Evolutionary conservation across 2,797 vertebrate species (phyloP).

Genomic region (Pipistrellus pygmaeus): DNA sequence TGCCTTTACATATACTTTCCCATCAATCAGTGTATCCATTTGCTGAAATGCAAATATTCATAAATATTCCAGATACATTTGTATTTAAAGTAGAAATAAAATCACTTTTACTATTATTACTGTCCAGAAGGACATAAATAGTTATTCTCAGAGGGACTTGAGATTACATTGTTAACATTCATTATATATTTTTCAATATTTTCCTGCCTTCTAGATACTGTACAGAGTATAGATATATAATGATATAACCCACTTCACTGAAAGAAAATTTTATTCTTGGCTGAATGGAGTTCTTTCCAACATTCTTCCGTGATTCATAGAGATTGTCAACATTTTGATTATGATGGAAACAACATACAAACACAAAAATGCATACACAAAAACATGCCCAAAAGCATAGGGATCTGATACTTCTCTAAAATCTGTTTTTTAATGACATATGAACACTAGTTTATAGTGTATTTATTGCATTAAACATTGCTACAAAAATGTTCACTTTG

Average conservation of each 20-base stretch:
- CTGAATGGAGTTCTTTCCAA: background rate
- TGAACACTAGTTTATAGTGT: background rate
- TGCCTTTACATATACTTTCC: background rate
- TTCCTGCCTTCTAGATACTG: background rate
- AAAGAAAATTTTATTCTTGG: background rate
- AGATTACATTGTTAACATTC: background rate
- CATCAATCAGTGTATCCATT: background rate
- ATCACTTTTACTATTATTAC: background rate
- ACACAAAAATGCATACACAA: background rate
- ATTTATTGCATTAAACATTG: background rate
- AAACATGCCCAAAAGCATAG: background rate
- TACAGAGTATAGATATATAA: background rate
- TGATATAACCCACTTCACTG: background rate
- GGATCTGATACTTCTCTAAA: background rate
- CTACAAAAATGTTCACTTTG: background rate
- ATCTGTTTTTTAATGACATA: background rate
- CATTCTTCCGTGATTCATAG: background rate
- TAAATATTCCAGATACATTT: background rate
- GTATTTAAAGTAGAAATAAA: conserved; percentile 28
- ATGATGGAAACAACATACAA: background rate
- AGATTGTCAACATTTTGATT: background rate
- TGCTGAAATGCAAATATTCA: conserved; percentile 25
- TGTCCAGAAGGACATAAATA: background rate
- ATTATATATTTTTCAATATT: background rate
- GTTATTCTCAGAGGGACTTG: background rate